A percentile compares a stretch with the other conserved stretches of the same genome.
Conservation (phyloP, 2,797 vertebrate species). For the Hozukius guyotensis region DNA sequence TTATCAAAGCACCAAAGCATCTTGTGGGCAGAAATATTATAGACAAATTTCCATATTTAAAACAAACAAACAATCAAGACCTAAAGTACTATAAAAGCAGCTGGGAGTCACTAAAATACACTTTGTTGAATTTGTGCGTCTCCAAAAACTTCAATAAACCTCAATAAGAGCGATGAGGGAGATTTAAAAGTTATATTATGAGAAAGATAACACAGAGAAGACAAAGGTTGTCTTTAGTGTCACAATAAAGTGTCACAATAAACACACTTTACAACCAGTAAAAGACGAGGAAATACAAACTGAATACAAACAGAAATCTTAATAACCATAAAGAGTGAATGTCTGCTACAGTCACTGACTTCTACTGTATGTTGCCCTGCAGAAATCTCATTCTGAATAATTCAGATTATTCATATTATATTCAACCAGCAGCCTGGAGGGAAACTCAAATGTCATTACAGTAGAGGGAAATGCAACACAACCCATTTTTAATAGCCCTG, state of each 20-base stretch:
- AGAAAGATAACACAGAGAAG: not conserved
- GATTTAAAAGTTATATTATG: not conserved
- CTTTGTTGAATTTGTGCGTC: not conserved
- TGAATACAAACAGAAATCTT: not conserved
- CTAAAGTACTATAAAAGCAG: not conserved
- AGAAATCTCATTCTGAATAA: conserved; percentile 21
- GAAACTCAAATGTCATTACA: conserved; percentile 4
- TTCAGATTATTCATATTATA: conserved; percentile 17
- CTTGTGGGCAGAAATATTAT: not conserved
- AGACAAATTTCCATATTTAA: not conserved
- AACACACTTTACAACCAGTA: not conserved
- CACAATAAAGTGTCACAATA: not conserved
- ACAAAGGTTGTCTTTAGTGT: not conserved
- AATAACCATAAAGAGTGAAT: not conserved
- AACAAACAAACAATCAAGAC: not conserved
- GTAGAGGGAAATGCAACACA: not conserved
- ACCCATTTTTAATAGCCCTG: not conserved
- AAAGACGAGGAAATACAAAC: not conserved
- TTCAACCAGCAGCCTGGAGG: not conserved
- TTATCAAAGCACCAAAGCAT: not conserved
- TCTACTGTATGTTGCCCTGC: not conserved
- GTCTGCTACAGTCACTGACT: not conserved
- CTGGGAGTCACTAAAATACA: not conserved
- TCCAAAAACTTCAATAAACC: not conserved
- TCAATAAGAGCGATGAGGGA: not conserved